Evolutionary conservation across 1,140 invertebrate genomes (phyloP), one percentile per base, ranked within the genome.

Genomic region (Chrysoperla carnea): DNA sequence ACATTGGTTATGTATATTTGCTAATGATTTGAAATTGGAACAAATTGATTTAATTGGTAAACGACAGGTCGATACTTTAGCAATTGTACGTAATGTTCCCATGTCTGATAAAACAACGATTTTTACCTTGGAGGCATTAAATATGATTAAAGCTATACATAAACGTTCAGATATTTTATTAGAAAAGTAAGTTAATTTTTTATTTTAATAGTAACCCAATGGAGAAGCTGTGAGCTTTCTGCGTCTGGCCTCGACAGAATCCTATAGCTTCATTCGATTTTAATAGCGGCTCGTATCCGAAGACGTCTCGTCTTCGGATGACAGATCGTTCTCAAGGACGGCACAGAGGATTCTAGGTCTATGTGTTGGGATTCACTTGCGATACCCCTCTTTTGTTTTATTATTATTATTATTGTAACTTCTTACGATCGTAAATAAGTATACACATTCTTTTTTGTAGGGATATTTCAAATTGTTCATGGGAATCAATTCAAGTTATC

Each of bases 371-470:
- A n/a, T n/a, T n/a, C n/a, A n/a, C n/a, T n/a, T n/a, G n/a, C n/a
- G n/a, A n/a, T n/a, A n/a, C n/a, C n/a, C n/a, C n/a, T n/a, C n/a
- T n/a, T n/a, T n/a, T n/a, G n/a, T n/a, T n/a, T n/a, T n/a, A n/a
- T n/a, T n/a, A n/a, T n/a, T n/a, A n/a, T n/a, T n/a, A n/a, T n/a
- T n/a, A n/a, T n/a, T n/a, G n/a, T n/a, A n/a, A n/a, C n/a, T n/a
- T n/a, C n/a, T n/a, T n/a, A n/a, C n/a, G n/a, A n/a, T n/a, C n/a
- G n/a, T n/a, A n/a, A n/a, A n/a, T n/a, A n/a, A n/a, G n/a, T n/a
- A n/a, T n/a, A n/a, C n/a, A n/a, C n/a, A n/a, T n/a, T n/a, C n/a
- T 47, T 42, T 47, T 44, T 62, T 58, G 13, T 29, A 64, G 57
- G 8, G 51, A 61, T 42, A 51, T 67, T 38, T 45, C 50, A 23